Percentiles rank a stretch among this genome's conserved stretches.
These are phyloP conservation scores for Antheraea pernyi DNA, from an alignment of 1,140 invertebrate species.

Conservation along the genomic window DNA sequence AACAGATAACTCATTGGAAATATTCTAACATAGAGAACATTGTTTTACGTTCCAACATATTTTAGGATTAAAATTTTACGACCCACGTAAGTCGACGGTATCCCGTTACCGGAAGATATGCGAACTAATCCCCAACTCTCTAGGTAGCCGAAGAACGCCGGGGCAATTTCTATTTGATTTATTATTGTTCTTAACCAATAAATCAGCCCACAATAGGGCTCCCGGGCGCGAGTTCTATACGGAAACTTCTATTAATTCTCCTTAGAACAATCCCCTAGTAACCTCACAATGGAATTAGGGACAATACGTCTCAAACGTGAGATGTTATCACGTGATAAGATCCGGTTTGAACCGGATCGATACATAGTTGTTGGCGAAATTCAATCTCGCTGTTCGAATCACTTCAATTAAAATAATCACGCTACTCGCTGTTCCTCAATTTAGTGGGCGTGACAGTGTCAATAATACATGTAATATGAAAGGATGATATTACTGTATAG, in stretches of 20 bases:
- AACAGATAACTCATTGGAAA: neutral
- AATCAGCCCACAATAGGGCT: constrained; percentile 74
- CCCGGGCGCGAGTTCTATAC: constrained; percentile 47
- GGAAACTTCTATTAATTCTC: constrained; percentile 74
- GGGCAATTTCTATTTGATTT: constrained; percentile 73
- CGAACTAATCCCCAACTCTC: constrained; percentile 5
- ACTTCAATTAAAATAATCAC: neutral
- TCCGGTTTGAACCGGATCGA: constrained; percentile 28
- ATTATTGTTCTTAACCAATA: constrained; percentile 75
- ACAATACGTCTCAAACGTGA: constrained; percentile 66
- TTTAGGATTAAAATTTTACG: neutral
- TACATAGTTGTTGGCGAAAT: constrained; percentile 17
- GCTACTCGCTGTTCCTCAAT: too few relatives aligned
- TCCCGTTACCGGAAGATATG: neutral
- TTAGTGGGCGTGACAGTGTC: too few relatives aligned
- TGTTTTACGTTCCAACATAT: neutral
- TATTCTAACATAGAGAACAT: neutral
- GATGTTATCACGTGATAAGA: constrained; percentile 54
- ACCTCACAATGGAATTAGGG: constrained; percentile 59
- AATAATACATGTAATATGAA: too few relatives aligned
- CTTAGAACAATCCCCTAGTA: constrained; percentile 68
- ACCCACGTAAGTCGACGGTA: neutral
- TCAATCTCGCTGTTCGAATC: neutral
- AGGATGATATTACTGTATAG: too few relatives aligned
- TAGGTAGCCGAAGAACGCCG: constrained; percentile 35